Evolutionary conservation across 1,140 invertebrate genomes (phyloP), one percentile per base, ranked within the genome.

Genomic region (Pantala flavescens): DNA sequence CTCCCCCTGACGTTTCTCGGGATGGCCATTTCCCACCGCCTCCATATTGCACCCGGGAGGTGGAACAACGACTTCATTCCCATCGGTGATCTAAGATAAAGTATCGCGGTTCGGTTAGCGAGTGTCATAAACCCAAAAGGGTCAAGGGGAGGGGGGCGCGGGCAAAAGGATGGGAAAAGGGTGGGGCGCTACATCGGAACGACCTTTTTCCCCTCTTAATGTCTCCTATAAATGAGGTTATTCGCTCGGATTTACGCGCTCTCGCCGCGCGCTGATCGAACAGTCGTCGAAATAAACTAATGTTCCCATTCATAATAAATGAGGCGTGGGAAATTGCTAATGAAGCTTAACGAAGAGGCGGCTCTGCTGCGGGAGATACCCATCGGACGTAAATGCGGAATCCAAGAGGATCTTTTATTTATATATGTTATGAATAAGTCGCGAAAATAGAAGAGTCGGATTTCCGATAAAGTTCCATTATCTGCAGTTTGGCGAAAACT

Each of bases 31-130:
- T 21, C 49, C 49, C 16, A 5, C 16, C 49, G 49, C 49, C 16
- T 63, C 14, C 49, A 63, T 63, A 63, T 63, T 63, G 49, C 49
- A 3, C 49, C 16, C 49, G 49, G 49, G 49, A 21, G 49, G 49
- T 63, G n/a, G 49, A 63, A 12, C 3, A 63, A 63, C 16, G 12
- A 14, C 12, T 21, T 14, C 49, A 7, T 63, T 12, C 49, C 49
- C 49, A 63, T 63, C 49, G 49, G 49, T 21, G 49, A 63, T 63
- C 49, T 63, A 63, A 63, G 49, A 63, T 63, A 63, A 63, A 63
- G 49, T 63, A 63, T 63, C 49, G n/a, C 49, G 49, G 49, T 63
- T 63, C 49, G 49, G 49, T 16, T 63, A 16, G 49, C 49, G 49
- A 63, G 49, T 63, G 49, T 63, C 49, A 63, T 63, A 63, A 63